Evolutionary conservation across 2,888 invertebrate genomes (phyloP), one percentile per base, ranked within the genome.

Genomic region (Caenorhabditis virilis): DNA sequence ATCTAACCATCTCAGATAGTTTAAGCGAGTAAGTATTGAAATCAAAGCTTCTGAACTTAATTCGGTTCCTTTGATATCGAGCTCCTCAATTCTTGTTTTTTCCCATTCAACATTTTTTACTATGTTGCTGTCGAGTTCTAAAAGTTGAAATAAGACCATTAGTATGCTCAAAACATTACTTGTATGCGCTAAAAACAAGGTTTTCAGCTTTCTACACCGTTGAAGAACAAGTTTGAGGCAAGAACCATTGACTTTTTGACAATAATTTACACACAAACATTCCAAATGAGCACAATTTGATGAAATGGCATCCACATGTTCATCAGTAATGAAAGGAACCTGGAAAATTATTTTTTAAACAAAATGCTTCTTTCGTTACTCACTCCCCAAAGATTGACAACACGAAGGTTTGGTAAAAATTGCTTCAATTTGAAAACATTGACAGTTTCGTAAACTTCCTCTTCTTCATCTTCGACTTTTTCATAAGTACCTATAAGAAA

Each of bases 51-150:
- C 95, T 0, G 93, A 89, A 1, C 91, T 91, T 59, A 99, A 85
- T 85, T 99, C 97, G 0, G 97, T 98, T 1, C 93, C 98, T 48
- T 74, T 76, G 43, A 99, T 90, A 82, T 99, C 98, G 74, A 99
- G 84, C 85, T 99, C 98, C 84, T 91, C 91, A 55, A 99, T 85
- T 15, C 79, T 75, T 2, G 93, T 91, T 84, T 95, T 93, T 84
- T 98, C 95, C 98, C 98, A 99, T 82, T 97, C 95, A 9, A 95
- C 95, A 83, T 91, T 90, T 90, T 92, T 91, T 62, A 99, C 90
- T 84, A 91, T 89, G 77, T 94, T 92, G 74, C 93, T 93, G 83
- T 91, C 90, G 9, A 98, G 87, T 84, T 89, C 93, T 93, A 83
- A 25, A 84, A 7, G 9, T 9, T 25, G 84, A 38, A 9, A 18